Conservation (phyloP, 2,888 invertebrate species). For the Cephus sareptanus region DNA sequence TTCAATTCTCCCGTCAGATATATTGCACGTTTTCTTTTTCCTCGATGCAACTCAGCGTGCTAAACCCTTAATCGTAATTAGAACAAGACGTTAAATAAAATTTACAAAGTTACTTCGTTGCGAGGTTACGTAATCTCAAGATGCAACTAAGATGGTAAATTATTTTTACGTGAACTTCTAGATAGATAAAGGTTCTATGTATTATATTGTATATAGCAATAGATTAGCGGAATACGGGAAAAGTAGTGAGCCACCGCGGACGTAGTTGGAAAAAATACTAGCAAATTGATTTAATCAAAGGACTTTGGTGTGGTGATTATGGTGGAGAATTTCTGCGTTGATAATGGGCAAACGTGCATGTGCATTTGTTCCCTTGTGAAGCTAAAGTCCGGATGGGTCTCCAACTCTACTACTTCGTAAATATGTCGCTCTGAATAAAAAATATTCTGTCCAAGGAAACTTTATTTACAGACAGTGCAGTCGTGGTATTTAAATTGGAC, state of each 20-base stretch:
- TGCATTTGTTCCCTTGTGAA: background rate
- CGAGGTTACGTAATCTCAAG: background rate
- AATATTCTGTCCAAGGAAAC: background rate
- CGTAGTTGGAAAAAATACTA: background rate
- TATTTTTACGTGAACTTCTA: slow-evolving; percentile 47
- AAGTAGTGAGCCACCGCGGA: slow-evolving; percentile 3
- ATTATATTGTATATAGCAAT: slow-evolving; percentile 63
- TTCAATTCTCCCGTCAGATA: background rate
- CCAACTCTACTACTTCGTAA: background rate
- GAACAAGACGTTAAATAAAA: background rate
- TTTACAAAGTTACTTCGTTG: background rate
- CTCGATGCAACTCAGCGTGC: background rate
- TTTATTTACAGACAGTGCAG: too few species aligned
- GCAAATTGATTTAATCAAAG: background rate
- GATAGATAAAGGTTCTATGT: slow-evolving; percentile 55
- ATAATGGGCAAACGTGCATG: background rate
- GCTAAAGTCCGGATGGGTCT: background rate
- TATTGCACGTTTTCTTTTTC: background rate
- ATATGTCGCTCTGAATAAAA: background rate
- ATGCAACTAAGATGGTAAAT: slow-evolving; percentile 33
- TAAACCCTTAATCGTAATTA: background rate
- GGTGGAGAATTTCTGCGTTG: background rate
- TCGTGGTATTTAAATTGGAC: too few species aligned
- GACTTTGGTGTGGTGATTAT: background rate
- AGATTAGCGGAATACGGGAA: slow-evolving; percentile 39